Percentiles rank a stretch among this genome's conserved stretches.
These are phyloP conservation scores for Propithecus perrieri DNA, from an alignment of 2,797 vertebrate species.

Conservation along the genomic window DNA sequence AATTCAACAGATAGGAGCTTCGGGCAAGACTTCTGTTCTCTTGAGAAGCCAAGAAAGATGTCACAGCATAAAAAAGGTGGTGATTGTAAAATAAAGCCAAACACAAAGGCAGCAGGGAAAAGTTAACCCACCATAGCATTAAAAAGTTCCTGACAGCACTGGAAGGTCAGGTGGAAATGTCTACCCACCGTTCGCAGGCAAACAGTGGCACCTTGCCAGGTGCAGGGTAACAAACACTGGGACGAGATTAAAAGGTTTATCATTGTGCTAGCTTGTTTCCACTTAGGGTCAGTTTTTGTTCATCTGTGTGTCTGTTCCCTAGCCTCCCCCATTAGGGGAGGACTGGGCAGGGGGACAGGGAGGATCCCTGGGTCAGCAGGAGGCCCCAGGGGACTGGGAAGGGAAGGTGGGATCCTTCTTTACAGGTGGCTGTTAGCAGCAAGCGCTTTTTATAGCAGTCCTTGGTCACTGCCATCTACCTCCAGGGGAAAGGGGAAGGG, in stretches of 20 bases:
- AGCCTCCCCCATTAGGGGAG: not conserved
- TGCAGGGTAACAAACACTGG: not conserved
- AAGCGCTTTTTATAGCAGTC: not conserved
- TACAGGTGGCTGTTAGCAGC: not conserved
- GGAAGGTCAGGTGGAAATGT: conserved; percentile 14
- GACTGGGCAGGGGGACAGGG: not conserved
- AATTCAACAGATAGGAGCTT: not conserved
- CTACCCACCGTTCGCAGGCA: conserved; percentile 68
- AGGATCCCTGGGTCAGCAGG: not conserved
- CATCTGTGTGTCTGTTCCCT: not conserved
- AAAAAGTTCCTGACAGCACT: conserved; percentile 31
- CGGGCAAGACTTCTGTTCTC: not conserved
- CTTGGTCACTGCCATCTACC: not conserved
- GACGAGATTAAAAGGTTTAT: conserved; percentile 49
- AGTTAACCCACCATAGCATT: conserved; percentile 21
- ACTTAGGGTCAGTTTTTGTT: not conserved
- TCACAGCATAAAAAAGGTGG: not conserved
- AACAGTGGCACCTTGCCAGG: conserved; percentile 66
- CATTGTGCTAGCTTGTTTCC: not conserved
- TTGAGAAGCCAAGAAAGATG: not conserved
- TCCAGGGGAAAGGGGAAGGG: not conserved
- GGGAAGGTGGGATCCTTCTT: not conserved
- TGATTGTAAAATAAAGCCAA: conserved; percentile 63
- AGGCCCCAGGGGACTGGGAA: too few species aligned
- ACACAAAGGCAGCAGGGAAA: conserved; percentile 34